These are phyloP conservation scores for Maniola hyperantus DNA, from an alignment of 2,888 invertebrate species.

Conservation along the genomic window DNA sequence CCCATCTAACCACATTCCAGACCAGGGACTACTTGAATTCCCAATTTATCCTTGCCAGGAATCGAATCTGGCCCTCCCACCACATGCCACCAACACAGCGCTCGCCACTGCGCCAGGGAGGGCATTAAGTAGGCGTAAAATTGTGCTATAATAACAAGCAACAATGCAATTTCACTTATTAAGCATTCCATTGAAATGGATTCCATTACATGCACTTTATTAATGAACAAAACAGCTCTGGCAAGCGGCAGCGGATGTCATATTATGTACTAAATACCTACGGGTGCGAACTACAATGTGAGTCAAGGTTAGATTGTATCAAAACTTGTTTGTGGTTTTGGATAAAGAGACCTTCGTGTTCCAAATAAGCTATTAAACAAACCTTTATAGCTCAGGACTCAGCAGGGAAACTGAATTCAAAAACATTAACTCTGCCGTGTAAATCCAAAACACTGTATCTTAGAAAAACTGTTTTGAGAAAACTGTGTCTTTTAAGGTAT, in stretches of 20 bases:
- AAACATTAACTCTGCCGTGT: too few species aligned
- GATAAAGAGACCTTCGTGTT: slow-evolving; percentile 10
- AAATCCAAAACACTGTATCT: too few species aligned
- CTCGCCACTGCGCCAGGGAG: too few species aligned
- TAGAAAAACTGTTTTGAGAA: too few species aligned
- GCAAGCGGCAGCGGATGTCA: slow-evolving; percentile 15
- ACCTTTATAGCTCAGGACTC: neutral
- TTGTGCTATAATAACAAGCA: neutral
- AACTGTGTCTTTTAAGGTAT: too few species aligned
- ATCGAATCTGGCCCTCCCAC: too few species aligned
- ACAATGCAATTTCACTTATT: slow-evolving; percentile 12
- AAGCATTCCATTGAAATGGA: slow-evolving; percentile 24
- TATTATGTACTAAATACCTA: neutral
- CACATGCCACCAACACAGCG: too few species aligned
- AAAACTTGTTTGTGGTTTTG: slow-evolving; percentile 15
- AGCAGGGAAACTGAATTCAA: neutral
- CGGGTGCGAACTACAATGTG: slow-evolving; percentile 15
- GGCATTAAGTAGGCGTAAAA: too few species aligned
- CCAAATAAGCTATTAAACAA: neutral
- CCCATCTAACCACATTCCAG: too few species aligned
- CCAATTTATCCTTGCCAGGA: too few species aligned
- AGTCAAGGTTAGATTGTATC: slow-evolving; percentile 25
- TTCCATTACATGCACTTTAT: slow-evolving; percentile 25
- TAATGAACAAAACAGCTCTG: slow-evolving; percentile 12
- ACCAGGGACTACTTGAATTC: too few species aligned